phyloP scores from a whole-genome alignment of 2,113 vertebrate genomes.

The Opisthocomus hoazin region DNA sequence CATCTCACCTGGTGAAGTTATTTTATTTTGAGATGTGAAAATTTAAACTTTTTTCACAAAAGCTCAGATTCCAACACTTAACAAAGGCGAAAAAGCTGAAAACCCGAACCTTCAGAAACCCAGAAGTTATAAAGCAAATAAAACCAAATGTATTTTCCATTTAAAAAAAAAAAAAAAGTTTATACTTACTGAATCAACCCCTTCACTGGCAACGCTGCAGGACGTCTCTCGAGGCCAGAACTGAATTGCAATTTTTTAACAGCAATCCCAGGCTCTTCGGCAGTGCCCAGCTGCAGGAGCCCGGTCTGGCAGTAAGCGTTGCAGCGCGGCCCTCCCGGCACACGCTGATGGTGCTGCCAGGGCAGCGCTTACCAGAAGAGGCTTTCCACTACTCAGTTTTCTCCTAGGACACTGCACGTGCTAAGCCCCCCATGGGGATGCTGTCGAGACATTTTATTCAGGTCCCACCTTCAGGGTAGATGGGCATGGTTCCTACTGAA shows the following conservation, averaged over 20 bases:
- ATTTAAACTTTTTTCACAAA: not conserved
- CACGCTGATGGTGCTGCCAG: not conserved
- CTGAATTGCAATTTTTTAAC: not conserved
- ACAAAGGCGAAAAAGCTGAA: not conserved
- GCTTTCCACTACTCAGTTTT: not conserved
- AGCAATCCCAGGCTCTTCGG: not conserved
- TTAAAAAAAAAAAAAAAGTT: not conserved
- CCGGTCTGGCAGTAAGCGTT: not conserved
- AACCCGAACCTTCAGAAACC: not conserved
- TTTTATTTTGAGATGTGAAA: not conserved
- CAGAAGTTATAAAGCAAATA: not conserved
- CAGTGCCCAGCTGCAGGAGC: not conserved
- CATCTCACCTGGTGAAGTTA: not conserved
- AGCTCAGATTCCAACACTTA: not conserved
- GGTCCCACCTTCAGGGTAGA: not conserved
- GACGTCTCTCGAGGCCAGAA: accelerated
- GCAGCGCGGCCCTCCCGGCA: too few species aligned
- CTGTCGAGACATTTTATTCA: not conserved
- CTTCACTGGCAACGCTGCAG: not conserved
- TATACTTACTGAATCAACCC: not conserved
- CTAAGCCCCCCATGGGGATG: not conserved
- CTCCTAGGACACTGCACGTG: not conserved
- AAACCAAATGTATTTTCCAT: not conserved
- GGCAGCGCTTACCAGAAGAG: not conserved
- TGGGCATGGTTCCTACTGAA: not conserved